A percentile compares a stretch with the other conserved stretches of the same genome.
Evolutionary conservation across 1,140 invertebrate species (phyloP).

Genomic region (Marisa cornuarietis): DNA sequence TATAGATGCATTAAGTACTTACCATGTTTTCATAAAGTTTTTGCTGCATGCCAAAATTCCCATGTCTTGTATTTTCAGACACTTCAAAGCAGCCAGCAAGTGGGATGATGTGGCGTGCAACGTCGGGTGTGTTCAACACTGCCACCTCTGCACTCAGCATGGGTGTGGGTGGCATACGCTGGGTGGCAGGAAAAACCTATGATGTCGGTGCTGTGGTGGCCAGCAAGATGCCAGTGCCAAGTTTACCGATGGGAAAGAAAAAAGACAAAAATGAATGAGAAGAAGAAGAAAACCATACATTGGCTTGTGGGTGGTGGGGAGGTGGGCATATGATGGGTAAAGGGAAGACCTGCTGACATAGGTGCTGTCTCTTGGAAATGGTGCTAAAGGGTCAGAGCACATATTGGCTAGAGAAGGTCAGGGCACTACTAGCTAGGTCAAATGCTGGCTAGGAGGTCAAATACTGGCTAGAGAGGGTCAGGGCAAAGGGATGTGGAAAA

Average conservation of each 20-base stretch:
- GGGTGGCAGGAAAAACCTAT: constrained; percentile 62
- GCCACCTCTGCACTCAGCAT: constrained; percentile 60
- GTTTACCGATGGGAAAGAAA: constrained; percentile 40
- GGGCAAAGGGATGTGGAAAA: too few relatives aligned
- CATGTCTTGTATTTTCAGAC: constrained; percentile 40
- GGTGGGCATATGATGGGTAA: not conserved
- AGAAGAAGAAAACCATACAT: not conserved
- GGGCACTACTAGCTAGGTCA: too few relatives aligned
- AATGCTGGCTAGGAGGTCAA: too few relatives aligned
- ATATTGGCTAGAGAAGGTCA: too few relatives aligned
- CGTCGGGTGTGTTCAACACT: constrained; percentile 55
- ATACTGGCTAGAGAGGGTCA: too few relatives aligned
- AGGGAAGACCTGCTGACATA: not conserved
- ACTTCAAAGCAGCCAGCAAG: constrained; percentile 34
- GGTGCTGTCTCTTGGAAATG: too few relatives aligned
- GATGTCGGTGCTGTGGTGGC: constrained; percentile 54
- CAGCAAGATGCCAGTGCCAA: constrained; percentile 52
- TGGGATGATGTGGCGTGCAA: constrained; percentile 60
- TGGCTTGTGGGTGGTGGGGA: not conserved
- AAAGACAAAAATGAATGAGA: constrained; percentile 58
- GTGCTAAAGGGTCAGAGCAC: too few relatives aligned
- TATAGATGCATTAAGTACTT: not conserved
- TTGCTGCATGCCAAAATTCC: not conserved
- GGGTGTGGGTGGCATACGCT: constrained; percentile 60
- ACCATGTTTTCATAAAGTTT: too few relatives aligned